Base-by-base conservation (phyloP, 2,113 vertebrate genomes). In the Uria lomvia region DNA sequence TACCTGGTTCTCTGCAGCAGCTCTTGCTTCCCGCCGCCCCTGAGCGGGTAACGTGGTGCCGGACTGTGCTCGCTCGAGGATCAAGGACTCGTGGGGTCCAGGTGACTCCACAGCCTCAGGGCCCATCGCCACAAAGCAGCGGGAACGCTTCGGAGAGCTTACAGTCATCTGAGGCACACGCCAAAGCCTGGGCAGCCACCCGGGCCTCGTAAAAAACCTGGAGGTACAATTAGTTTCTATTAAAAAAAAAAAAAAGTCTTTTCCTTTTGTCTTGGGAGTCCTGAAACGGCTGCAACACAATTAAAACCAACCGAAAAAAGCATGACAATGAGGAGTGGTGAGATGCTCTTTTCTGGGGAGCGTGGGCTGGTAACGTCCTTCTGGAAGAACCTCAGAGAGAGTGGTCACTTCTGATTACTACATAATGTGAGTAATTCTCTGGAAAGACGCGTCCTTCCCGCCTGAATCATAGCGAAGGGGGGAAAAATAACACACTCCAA, bases 341-440 rank as follows among this genome's bases (percentile, higher is more conserved):
- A 95, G 95, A 92, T 73, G 62, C 70, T 59, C 77, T 92, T 95
- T 96, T 80, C 92, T 92, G 94, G 45, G 77, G 86, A 92, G 49
- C 1, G 91, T 95, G 96, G 94, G 94, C 91, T 94, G 81, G 89
- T 74, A 94, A 93, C 22, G 58, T 82, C 81, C 67, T 26, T 85
- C 94, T 97, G 96, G 96, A 97, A 95, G 77, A 56, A 86, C 70
- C 95, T 97, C 96, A 97, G 95, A 97, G 71, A 96, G 78, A 95
- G 78, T 72, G 87, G 97, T 96, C 95, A 96, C 91, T 96, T 96
- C 18, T 95, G 95, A 96, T 97, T 97, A 71, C 95, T 90, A 87
- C 93, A 94, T 96, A 59, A 95, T 34, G 89, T 97, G 97, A 96
- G 95, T 96, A 97, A 97, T 96, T 80, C 92, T 96, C 96, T 97